Evolutionary conservation across 2,888 invertebrate genomes (phyloP).

Genomic region (Dicyrtoma fusca): DNA sequence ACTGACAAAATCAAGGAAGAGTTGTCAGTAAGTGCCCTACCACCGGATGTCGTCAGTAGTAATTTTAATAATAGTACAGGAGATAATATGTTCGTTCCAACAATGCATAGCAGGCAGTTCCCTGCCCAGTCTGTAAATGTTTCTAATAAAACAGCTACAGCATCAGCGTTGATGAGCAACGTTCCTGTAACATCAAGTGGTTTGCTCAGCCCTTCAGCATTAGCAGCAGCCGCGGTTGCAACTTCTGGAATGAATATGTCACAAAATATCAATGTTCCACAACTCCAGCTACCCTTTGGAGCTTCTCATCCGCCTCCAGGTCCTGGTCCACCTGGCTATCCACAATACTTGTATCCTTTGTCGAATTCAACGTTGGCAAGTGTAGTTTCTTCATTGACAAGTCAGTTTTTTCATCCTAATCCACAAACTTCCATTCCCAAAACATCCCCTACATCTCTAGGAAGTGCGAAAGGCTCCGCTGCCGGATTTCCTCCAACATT

Average conservation of each 20-base stretch:
- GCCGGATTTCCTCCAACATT: constrained; percentile 26
- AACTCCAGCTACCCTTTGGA: constrained; percentile 1
- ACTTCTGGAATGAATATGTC: constrained; percentile 25
- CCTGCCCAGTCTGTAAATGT: background rate
- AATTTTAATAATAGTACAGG: background rate
- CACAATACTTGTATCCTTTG: constrained; percentile 37
- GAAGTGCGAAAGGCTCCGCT: background rate
- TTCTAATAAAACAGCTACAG: background rate
- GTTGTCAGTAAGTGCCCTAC: background rate
- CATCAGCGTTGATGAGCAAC: background rate
- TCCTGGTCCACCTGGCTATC: background rate
- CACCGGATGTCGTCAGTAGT: background rate
- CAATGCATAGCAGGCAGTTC: constrained; percentile 3
- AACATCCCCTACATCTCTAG: constrained; percentile 19
- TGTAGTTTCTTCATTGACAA: constrained; percentile 34
- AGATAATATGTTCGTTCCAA: constrained; percentile 7
- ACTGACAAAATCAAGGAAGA: background rate
- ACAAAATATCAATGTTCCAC: constrained; percentile 12
- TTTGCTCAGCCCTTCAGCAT: constrained; percentile 5
- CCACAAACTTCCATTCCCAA: constrained; percentile 41
- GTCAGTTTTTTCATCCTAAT: constrained; percentile 39
- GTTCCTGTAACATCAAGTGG: background rate
- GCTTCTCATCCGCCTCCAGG: constrained; percentile 2
- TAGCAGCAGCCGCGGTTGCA: no score
- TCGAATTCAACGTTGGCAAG: constrained; percentile 31